These are phyloP conservation scores for Latrodectus geometricus DNA, from an alignment of 1,140 invertebrate genomes.

Conservation along the genomic window DNA sequence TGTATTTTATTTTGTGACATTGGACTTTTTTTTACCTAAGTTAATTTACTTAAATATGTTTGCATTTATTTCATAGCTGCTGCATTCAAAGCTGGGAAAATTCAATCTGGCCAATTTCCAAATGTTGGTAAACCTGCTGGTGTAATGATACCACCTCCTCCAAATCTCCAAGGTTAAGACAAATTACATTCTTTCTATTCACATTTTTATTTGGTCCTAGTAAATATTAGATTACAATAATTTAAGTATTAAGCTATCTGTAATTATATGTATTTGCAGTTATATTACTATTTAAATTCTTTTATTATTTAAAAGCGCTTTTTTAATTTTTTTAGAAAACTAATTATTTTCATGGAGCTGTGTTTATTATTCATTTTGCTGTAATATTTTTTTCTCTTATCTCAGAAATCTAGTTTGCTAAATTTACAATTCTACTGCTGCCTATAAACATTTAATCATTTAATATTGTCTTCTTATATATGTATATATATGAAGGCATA, in stretches of 20 bases:
- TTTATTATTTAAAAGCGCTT: neutral
- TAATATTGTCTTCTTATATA: too few relatives aligned
- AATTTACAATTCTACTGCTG: too few relatives aligned
- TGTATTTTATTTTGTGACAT: neutral
- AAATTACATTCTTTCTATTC: neutral
- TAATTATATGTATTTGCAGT: neutral
- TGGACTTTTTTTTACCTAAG: neutral
- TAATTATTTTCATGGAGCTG: neutral
- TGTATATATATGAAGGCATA: too few relatives aligned
- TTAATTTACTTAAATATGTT: neutral
- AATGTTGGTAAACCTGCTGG: constrained; percentile 70
- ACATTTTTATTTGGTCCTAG: neutral
- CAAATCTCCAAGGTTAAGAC: constrained; percentile 65
- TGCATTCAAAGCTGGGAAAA: constrained; percentile 94
- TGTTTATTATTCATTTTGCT: neutral
- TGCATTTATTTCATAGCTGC: constrained; percentile 74
- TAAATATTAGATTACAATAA: neutral
- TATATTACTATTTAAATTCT: too few relatives aligned
- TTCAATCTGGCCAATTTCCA: constrained; percentile 89
- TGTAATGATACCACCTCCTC: constrained; percentile 76
- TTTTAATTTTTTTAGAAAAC: neutral
- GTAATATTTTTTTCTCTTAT: neutral
- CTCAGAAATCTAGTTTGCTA: too few relatives aligned
- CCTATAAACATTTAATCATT: too few relatives aligned
- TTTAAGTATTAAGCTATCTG: neutral